Base-by-base conservation (phyloP, 2,113 vertebrate species). In the Bubo bubo region DNA sequence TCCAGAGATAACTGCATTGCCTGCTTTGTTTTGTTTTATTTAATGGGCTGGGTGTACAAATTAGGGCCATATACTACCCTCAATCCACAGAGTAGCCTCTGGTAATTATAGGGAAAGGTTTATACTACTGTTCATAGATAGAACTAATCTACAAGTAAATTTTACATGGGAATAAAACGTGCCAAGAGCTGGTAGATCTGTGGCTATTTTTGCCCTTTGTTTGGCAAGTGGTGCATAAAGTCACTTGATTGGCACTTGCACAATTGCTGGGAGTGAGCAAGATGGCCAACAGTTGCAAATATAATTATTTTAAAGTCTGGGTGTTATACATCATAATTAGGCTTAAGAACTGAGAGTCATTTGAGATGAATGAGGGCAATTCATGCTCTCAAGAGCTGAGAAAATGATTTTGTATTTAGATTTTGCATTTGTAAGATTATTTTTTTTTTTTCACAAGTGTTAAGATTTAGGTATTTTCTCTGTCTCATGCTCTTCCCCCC, bases 251-350 rank as follows among this genome's bases (percentile, higher is more conserved):
- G 88, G 92, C 92, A 92, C 88, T 83, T 74, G 83, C 75, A 62
- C 62, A 66, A 58, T 70, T 82, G 70, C 93, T 90, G 88, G 88
- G 74, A 70, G 67, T 58, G 82, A 12, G 2, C 85, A 59, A 32
- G 86, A 80, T 74, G 82, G 92, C 67, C 90, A 88, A 35, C 74
- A 86, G 88, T 95, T 83, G 86, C 86, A 81, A 81, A 88, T 52
- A 30, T 70, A 88, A 60, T 95, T 94, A 95, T 95, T 89, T 86
- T 55, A 85, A 96, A 92, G 94, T 90, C 90, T 79, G 82, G 52
- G 28, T 90, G 79, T 93, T 92, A 92, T 94, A 96, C 77, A 94
- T 96, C 93, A 82, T 97, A 94, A 96, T 97, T 95, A 95, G 56
- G 79, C 88, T 95, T 84, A 88, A 95, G 90, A 95, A 75, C 52